Conservation (phyloP, 2,113 vertebrate genomes). For the Tachysurus vachellii region DNA sequence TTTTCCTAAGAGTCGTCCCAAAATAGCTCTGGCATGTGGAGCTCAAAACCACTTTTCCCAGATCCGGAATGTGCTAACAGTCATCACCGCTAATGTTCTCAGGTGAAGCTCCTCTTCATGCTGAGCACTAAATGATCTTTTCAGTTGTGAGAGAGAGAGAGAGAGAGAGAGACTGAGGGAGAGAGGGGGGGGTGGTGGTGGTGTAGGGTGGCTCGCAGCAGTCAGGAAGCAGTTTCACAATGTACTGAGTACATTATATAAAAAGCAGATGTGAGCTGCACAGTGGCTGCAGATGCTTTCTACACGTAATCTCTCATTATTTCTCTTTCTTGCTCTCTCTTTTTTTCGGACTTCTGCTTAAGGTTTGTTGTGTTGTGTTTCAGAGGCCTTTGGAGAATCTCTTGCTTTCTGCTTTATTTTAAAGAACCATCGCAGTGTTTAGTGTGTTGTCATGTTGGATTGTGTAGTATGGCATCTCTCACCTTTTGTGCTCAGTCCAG, state of each 20-base stretch:
- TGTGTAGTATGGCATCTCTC: neutral
- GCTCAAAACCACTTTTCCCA: neutral
- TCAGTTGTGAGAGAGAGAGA: neutral
- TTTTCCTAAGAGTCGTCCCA: conserved; percentile 18
- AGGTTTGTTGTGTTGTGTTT: neutral
- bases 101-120: conserved; percentile 16
- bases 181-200: neutral
- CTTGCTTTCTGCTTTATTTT: neutral
- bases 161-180: no score
- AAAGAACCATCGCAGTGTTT: neutral
- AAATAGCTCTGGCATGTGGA: conserved; percentile 22
- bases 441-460: neutral
- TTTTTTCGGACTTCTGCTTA: neutral
- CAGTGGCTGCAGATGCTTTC: conserved; percentile 73
- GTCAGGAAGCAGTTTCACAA: conserved; percentile 62
- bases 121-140: neutral
- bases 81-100: conserved; percentile 2
- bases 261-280: conserved; percentile 73
- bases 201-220: conserved; percentile 11
- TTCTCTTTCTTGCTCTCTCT: neutral
- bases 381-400: neutral
- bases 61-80: neutral
- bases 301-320: conserved; percentile 56
- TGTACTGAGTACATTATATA: conserved; percentile 75
- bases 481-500: neutral